Evolutionary conservation across 2,113 vertebrate species (phyloP).

Genomic region (Ascaphus truei): DNA sequence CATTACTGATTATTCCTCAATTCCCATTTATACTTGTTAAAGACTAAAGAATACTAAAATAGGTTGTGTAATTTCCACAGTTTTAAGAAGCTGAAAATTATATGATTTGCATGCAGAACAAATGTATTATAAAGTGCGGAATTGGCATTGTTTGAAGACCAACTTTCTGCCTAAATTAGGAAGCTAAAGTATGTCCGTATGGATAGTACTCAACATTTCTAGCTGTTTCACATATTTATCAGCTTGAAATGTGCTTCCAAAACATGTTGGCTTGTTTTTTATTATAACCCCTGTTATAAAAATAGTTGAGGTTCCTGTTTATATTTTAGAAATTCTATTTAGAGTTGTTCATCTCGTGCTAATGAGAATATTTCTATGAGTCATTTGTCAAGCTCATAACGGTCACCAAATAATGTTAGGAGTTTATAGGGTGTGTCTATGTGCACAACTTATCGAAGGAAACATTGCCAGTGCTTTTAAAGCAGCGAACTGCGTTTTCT

Average conservation of each 20-base stretch:
- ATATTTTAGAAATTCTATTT: neutral
- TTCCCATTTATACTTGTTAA: conserved; percentile 66
- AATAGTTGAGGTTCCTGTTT: neutral
- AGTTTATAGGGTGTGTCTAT: too few relatives aligned
- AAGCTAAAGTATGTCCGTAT: conserved; percentile 19
- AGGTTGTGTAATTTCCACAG: conserved; percentile 57
- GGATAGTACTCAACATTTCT: neutral
- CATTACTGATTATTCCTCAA: conserved; percentile 69
- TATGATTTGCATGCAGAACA: conserved; percentile 44
- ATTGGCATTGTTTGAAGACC: conserved; percentile 15
- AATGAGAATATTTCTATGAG: too few relatives aligned
- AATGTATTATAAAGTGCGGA: conserved; percentile 36
- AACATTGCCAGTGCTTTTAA: too few relatives aligned
- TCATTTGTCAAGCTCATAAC: too few relatives aligned
- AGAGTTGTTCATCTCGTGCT: too few relatives aligned
- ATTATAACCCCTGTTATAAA: neutral
- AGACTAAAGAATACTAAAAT: conserved; percentile 60
- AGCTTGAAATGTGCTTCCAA: neutral
- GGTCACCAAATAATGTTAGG: too few relatives aligned
- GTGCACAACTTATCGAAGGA: too few relatives aligned
- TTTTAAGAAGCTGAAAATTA: conserved; percentile 51
- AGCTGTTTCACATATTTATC: neutral
- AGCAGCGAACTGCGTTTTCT: too few relatives aligned
- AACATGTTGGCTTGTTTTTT: neutral
- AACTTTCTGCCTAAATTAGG: conserved; percentile 40